Evolutionary conservation across 2,113 vertebrate species (phyloP).

Genomic region (Mirounga angustirostris): DNA sequence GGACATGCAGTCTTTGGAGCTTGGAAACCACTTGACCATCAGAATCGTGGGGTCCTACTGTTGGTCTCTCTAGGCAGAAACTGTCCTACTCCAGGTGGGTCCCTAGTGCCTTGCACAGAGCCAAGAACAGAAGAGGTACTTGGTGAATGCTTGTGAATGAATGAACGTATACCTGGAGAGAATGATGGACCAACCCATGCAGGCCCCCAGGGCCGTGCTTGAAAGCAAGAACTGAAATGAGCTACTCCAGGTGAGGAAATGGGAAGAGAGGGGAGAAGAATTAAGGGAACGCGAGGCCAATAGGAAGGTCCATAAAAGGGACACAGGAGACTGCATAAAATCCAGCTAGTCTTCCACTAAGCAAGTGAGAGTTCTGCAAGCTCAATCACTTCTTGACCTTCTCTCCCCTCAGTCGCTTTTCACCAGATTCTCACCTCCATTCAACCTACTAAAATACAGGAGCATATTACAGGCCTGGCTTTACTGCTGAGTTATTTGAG

Average conservation of each 20-base stretch:
- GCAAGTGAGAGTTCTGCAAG: not conserved
- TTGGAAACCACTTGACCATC: slow-evolving; percentile 4
- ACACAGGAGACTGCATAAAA: slow-evolving; percentile 41
- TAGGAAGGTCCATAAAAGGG: not conserved
- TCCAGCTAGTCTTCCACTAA: not conserved
- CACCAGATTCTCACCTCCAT: slow-evolving; percentile 10
- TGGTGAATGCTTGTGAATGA: slow-evolving; percentile 4
- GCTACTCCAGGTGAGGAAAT: not conserved
- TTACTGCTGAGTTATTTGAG: slow-evolving; percentile 59
- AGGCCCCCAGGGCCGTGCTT: not conserved
- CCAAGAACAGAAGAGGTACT: not conserved
- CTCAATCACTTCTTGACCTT: not conserved
- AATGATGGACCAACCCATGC: not conserved
- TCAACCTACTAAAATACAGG: not conserved
- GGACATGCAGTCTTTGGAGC: not conserved
- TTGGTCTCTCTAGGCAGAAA: slow-evolving; percentile 8
- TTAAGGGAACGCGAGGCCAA: not conserved
- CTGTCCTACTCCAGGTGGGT: not conserved
- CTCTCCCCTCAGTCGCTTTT: not conserved
- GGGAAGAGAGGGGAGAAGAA: not conserved
- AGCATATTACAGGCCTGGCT: not conserved
- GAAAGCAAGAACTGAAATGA: slow-evolving; percentile 48
- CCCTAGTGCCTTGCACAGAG: not conserved
- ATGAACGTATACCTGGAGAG: not conserved
- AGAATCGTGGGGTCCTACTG: not conserved